A percentile compares a stretch with the other conserved stretches of the same genome.
These are phyloP conservation scores for Gnathonemus longibarbis DNA, from an alignment of 2,113 vertebrate genomes.

Conservation along the genomic window DNA sequence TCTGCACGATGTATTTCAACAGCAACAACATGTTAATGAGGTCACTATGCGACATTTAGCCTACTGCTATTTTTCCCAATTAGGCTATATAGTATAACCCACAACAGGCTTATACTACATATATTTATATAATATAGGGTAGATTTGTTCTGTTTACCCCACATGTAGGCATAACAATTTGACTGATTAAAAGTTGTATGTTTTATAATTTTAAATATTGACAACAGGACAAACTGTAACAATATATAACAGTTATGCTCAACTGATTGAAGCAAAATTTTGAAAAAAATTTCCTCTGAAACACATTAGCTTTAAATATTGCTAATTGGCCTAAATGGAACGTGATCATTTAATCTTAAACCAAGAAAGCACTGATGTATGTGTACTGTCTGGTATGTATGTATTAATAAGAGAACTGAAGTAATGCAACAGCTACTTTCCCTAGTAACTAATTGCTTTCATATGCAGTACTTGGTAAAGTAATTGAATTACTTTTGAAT, in stretches of 20 bases:
- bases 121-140: neutral
- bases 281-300: neutral
- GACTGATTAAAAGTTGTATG: neutral
- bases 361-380: neutral
- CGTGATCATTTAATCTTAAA: neutral
- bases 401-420: neutral
- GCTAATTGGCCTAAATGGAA: neutral
- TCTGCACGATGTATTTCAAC: neutral
- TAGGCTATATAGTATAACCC: too few species aligned
- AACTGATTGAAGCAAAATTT: neutral
- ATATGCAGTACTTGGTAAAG: neutral
- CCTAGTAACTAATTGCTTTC: neutral
- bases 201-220: neutral
- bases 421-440: neutral
- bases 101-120: neutral
- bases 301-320: neutral
- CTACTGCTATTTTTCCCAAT: too few species aligned
- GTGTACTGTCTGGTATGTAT: neutral
- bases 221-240: neutral
- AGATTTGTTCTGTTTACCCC: neutral
- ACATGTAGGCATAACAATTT: neutral
- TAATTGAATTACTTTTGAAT: neutral
- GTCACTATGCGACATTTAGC: too few species aligned
- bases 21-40: neutral
- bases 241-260: neutral